Evolutionary conservation across 2,113 vertebrate genomes (phyloP).

Genomic region (Hippopotamus amphibius): DNA sequence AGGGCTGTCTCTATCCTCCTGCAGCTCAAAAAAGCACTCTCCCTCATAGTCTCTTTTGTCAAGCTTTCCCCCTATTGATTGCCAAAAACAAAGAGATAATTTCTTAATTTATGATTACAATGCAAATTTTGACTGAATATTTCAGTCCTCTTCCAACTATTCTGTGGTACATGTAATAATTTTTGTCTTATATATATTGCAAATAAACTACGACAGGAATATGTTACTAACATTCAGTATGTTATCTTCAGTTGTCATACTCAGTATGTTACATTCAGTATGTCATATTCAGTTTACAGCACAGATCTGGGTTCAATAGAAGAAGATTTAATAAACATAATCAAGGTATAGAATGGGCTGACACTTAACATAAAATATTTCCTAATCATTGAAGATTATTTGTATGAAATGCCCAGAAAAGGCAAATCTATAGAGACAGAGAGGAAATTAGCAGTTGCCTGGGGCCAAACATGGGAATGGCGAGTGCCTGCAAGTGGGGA

Average conservation of each 20-base stretch:
- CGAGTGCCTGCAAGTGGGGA: neutral
- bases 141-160: neutral
- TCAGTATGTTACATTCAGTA: no score
- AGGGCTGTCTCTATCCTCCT: neutral
- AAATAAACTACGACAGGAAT: neutral
- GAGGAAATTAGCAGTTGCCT: neutral
- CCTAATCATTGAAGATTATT: neutral
- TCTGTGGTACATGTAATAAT: neutral
- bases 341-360: neutral
- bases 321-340: neutral
- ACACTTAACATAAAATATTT: neutral
- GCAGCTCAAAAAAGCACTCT: neutral
- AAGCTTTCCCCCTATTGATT: neutral
- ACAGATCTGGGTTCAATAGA: neutral
- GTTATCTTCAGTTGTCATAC: no score
- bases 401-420: neutral
- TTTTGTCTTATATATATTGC: neutral
- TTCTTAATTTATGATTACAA: neutral
- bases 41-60: neutral
- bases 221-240: neutral
- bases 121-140: neutral
- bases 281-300: neutral
- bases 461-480: neutral
- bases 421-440: neutral
- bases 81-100: neutral